Percentiles rank a stretch among this genome's conserved stretches.
phyloP scores from a whole-genome alignment of 2,113 vertebrate genomes.

The Psammodynastes pulverulentus region DNA sequence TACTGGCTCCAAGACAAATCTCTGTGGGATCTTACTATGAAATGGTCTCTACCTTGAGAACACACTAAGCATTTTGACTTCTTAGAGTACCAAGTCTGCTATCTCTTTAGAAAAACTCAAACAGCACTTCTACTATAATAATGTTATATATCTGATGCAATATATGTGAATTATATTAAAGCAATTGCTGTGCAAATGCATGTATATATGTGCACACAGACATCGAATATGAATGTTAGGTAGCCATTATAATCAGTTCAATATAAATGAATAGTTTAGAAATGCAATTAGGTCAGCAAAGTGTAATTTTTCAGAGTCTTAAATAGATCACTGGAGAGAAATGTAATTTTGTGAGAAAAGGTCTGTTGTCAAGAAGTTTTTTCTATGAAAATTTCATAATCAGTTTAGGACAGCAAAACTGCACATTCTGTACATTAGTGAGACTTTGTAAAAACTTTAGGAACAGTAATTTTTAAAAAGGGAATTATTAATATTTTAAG shows the following conservation, averaged over 20 bases:
- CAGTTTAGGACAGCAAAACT: background rate
- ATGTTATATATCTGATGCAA: background rate
- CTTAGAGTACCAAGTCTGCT: background rate
- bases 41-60: background rate
- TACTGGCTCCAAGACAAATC: background rate
- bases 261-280: background rate
- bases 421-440: background rate
- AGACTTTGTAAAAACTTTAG: background rate
- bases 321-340: background rate
- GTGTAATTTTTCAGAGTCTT: background rate
- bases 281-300: background rate
- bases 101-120: background rate
- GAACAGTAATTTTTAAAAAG: background rate
- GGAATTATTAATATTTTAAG: background rate
- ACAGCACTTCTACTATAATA: background rate
- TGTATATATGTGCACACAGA: background rate
- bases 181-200: background rate
- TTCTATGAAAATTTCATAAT: background rate
- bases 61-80: background rate
- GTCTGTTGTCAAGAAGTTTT: background rate
- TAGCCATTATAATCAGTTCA: background rate
- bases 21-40: background rate
- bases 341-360: background rate
- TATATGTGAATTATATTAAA: background rate
- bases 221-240: background rate